Evolutionary conservation across 2,888 invertebrate species (phyloP).

Genomic region (Scaeva pyrastri): DNA sequence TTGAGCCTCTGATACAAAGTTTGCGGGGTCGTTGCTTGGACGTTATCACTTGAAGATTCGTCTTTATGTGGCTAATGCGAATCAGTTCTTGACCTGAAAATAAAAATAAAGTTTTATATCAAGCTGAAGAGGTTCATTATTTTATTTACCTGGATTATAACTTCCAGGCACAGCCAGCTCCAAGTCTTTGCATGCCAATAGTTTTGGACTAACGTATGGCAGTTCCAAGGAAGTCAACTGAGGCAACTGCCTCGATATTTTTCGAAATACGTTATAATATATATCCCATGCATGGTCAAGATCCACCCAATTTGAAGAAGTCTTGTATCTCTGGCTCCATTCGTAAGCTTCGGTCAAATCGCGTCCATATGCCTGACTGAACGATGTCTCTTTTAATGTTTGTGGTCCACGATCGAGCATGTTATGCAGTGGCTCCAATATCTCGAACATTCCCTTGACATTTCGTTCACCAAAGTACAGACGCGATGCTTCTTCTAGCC

Average conservation of each 20-base stretch:
- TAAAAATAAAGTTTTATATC: not conserved
- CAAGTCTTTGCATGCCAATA: constrained; percentile 94
- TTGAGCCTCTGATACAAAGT: constrained; percentile 95
- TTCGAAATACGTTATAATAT: constrained; percentile 98
- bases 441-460: constrained; percentile 97
- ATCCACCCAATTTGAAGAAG: constrained; percentile 94
- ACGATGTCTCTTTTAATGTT: constrained; percentile 98
- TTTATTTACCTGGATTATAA: constrained; percentile 90
- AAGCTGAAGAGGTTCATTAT: not conserved
- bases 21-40: constrained; percentile 99
- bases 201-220: constrained; percentile 97
- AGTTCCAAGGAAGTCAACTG: constrained; percentile 95
- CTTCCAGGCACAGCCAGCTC: constrained; percentile 99
- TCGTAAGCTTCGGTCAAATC: constrained; percentile 97
- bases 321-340: constrained; percentile 96
- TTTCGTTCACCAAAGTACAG: constrained; percentile 98
- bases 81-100: constrained; percentile 89
- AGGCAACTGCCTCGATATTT: constrained; percentile 97
- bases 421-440: constrained; percentile 96
- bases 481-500: constrained; percentile 96
- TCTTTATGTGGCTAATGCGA: constrained; percentile 94
- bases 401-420: constrained; percentile 97
- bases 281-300: constrained; percentile 99
- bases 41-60: constrained; percentile 97
- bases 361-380: constrained; percentile 97